Conservation (phyloP, 1,140 invertebrate species). For the Drosophila gunungcola region DNA sequence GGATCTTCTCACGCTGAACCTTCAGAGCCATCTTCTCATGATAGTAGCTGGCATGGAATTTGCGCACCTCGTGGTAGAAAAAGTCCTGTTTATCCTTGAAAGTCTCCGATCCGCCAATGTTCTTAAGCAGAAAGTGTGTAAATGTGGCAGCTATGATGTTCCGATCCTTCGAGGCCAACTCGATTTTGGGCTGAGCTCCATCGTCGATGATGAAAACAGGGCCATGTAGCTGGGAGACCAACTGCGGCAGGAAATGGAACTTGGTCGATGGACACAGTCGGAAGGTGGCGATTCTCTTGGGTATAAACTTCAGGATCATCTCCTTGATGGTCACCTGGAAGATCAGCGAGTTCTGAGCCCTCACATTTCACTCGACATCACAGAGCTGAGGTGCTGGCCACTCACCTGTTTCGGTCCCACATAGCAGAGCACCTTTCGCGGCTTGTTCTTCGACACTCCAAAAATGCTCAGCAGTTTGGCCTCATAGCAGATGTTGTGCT, state of each 20-base stretch:
- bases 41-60: constrained; percentile 93
- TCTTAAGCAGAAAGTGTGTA: constrained; percentile 96
- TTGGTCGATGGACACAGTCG: constrained; percentile 96
- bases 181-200: constrained; percentile 94
- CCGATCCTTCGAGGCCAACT: constrained; percentile 92
- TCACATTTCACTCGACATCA: constrained; percentile 46
- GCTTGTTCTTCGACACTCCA: constrained; percentile 87
- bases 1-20: constrained; percentile 91
- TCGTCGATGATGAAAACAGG: constrained; percentile 92
- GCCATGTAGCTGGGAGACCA: constrained; percentile 85
- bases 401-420: constrained; percentile 91
- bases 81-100: constrained; percentile 98
- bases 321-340: constrained; percentile 95
- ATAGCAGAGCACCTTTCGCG: constrained; percentile 95
- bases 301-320: constrained; percentile 96
- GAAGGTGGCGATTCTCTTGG: constrained; percentile 96
- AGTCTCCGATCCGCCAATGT: constrained; percentile 97
- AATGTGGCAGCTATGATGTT: constrained; percentile 97
- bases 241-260: constrained; percentile 88
- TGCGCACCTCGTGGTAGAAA: constrained; percentile 96
- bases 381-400: background rate
- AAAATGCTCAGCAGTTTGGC: constrained; percentile 92
- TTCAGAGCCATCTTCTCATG: constrained; percentile 94
- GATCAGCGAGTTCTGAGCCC: constrained; percentile 81
- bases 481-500: constrained; percentile 94